Evolutionary conservation across 2,113 vertebrate species (phyloP), one percentile per base, ranked within the genome.

Genomic region (Hippopotamus amphibius): DNA sequence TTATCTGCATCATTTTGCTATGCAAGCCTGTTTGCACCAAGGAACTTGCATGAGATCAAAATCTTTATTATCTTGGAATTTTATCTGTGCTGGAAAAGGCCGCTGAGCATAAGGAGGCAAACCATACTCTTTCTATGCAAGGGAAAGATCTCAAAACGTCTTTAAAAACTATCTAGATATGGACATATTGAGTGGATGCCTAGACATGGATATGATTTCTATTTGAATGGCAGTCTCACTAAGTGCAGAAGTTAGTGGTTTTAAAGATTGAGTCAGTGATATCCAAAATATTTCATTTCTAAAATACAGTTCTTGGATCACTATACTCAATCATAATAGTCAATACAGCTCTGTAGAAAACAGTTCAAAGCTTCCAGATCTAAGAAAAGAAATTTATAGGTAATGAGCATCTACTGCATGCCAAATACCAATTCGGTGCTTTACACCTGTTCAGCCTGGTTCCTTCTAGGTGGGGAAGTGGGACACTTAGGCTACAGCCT

Each of bases 11-110:
- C 37, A 37, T 65, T 81, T 88, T 93, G 43, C 69, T 50, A 16
- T 22, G 53, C 61, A 77, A 68, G 74, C 26, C 89, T 90, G 48
- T 90, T 95, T 74, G n/a, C n/a, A n/a, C n/a, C n/a, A n/a, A n/a
- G n/a, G n/a, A n/a, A n/a, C n/a, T n/a, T n/a, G n/a, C n/a, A n/a
- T n/a, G n/a, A n/a, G n/a, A n/a, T n/a, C n/a, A n/a, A n/a, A n/a
- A n/a, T n/a, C n/a, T n/a, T n/a, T n/a, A n/a, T n/a, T n/a, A n/a
- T n/a, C n/a, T n/a, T n/a, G n/a, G n/a, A n/a, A n/a, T n/a, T n/a
- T n/a, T n/a, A n/a, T n/a, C n/a, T n/a, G n/a, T n/a, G n/a, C n/a
- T n/a, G n/a, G n/a, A n/a, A n/a, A n/a, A n/a, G n/a, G n/a, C n/a
- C n/a, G n/a, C n/a, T n/a, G n/a, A n/a, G n/a, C n/a, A n/a, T n/a